phyloP scores from a whole-genome alignment of 2,113 vertebrate genomes.

The Irena cyanogastra region DNA sequence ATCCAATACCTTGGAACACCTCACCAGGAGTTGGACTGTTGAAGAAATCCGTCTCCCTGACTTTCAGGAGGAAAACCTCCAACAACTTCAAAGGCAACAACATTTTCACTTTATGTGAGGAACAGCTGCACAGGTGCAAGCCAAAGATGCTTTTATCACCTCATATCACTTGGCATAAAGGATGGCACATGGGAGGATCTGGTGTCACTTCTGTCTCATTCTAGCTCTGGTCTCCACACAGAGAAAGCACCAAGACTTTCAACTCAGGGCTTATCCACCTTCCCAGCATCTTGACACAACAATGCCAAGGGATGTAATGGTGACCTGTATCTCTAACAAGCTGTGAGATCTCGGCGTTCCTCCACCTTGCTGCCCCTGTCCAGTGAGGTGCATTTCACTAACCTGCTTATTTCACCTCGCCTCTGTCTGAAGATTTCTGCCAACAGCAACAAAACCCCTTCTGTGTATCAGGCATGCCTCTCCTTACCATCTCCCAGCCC shows the following conservation, averaged over 20 bases:
- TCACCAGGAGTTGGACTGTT: not conserved
- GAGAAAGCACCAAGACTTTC: not conserved
- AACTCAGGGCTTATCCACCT: not conserved
- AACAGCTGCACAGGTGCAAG: not conserved
- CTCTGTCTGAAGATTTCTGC: not conserved
- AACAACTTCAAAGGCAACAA: not conserved
- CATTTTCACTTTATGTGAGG: not conserved
- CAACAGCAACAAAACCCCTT: not conserved
- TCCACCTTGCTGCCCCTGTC: not conserved
- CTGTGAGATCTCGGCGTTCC: not conserved
- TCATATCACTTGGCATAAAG: not conserved
- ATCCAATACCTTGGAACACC: not conserved
- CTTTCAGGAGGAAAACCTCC: not conserved
- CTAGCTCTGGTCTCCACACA: not conserved
- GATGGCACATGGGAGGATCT: not conserved
- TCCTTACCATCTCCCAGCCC: not conserved
- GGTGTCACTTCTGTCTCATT: not conserved
- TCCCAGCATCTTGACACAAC: not conserved
- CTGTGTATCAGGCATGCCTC: not conserved
- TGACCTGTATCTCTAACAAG: not conserved
- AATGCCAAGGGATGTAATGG: not conserved
- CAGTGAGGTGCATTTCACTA: not conserved
- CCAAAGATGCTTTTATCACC: not conserved
- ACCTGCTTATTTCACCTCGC: not conserved
- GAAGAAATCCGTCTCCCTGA: not conserved